phyloP scores from a whole-genome alignment of 1,140 invertebrate genomes.

The Metopolophium dirhodum region DNA sequence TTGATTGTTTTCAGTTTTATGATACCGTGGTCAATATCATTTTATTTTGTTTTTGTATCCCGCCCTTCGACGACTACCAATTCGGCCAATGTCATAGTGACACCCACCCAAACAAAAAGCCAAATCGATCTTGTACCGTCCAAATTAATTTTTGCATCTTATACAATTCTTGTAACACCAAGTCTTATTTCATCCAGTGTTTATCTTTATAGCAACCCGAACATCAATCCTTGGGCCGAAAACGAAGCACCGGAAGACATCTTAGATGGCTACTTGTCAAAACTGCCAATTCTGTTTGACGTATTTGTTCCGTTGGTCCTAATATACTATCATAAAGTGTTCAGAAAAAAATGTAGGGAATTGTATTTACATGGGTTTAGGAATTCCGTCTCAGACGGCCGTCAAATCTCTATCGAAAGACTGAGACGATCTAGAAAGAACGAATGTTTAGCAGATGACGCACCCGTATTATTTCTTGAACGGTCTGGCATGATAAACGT shows the following conservation, averaged over 20 bases:
- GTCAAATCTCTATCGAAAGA: slow-evolving; percentile 32
- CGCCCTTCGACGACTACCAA: background rate
- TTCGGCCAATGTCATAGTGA: background rate
- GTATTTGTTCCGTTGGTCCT: slow-evolving; percentile 30
- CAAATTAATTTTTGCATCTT: slow-evolving; percentile 26
- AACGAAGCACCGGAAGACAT: background rate
- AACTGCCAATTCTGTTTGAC: slow-evolving; percentile 22
- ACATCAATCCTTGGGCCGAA: background rate
- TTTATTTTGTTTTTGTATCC: slow-evolving; percentile 32
- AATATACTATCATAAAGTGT: slow-evolving; percentile 38
- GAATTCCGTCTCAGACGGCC: slow-evolving; percentile 42
- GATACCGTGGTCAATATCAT: slow-evolving; percentile 48
- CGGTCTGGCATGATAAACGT: slow-evolving; percentile 19
- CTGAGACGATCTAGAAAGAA: background rate
- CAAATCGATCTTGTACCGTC: background rate
- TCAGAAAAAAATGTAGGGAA: slow-evolving; percentile 44
- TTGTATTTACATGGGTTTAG: slow-evolving; percentile 42
- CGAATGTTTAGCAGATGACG: background rate
- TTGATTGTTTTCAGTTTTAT: slow-evolving; percentile 36
- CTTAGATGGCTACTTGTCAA: slow-evolving; percentile 25
- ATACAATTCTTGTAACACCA: slow-evolving; percentile 11
- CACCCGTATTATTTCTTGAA: slow-evolving; percentile 46
- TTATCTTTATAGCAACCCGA: background rate
- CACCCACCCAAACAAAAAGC: background rate
- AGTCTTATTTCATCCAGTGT: slow-evolving; percentile 5